phyloP scores from a whole-genome alignment of 2,888 invertebrate species.

The Zygothrica quintamaculata region DNA sequence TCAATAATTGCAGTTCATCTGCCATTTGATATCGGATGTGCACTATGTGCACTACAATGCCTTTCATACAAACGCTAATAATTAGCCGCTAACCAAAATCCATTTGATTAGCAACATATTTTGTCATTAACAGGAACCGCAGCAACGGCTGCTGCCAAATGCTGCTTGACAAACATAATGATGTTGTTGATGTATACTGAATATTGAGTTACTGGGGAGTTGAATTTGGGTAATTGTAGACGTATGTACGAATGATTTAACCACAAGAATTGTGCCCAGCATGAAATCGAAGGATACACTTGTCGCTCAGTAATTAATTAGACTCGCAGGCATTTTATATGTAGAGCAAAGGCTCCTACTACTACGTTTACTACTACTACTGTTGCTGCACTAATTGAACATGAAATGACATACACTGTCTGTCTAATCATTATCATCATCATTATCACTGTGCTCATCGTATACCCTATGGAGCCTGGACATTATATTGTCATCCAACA shows the following conservation, averaged over 20 bases:
- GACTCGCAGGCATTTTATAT: conserved; percentile 78
- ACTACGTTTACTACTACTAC: not conserved
- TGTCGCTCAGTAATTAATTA: conserved; percentile 70
- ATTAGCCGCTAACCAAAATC: conserved; percentile 60
- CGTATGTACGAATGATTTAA: not conserved
- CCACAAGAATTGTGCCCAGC: conserved; percentile 31
- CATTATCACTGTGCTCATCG: conserved; percentile 34
- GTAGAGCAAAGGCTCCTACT: conserved; percentile 40
- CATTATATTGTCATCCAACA: too few species aligned
- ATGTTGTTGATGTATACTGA: conserved; percentile 33
- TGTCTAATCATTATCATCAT: conserved; percentile 23
- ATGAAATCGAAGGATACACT: conserved; percentile 3
- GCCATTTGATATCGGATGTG: conserved; percentile 3
- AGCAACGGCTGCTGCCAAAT: conserved; percentile 23
- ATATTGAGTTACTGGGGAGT: not conserved
- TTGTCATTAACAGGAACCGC: conserved; percentile 53
- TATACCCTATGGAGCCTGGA: conserved; percentile 30
- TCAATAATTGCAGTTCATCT: conserved; percentile 22
- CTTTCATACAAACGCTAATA: conserved; percentile 36
- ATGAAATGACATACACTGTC: conserved; percentile 59
- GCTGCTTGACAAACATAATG: conserved; percentile 47
- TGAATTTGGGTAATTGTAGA: not conserved
- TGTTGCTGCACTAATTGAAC: conserved; percentile 70
- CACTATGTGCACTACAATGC: conserved; percentile 2
- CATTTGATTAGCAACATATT: conserved; percentile 50